Percentiles rank a stretch among this genome's conserved stretches.
Conservation (phyloP, 2,113 vertebrate species). For the Rhinoptilus africanus region DNA sequence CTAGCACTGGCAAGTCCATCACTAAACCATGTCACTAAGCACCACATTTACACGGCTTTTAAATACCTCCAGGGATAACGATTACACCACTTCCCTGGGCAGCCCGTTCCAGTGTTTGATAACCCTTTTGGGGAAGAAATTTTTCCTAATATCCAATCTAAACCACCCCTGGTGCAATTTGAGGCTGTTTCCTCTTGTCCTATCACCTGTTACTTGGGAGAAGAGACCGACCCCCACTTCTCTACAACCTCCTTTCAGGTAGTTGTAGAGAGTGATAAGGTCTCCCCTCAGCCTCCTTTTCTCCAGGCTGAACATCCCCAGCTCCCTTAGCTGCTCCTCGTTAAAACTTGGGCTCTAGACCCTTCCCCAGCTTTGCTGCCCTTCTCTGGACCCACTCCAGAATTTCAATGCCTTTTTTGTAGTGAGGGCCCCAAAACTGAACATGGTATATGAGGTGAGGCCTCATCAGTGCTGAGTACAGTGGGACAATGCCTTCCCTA, state of each 20-base stretch:
- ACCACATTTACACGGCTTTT: not conserved
- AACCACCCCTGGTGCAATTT: not conserved
- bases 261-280: not conserved
- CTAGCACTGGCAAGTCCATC: not conserved
- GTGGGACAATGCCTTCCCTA: not conserved
- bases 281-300: not conserved
- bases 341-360: not conserved
- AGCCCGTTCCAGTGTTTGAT: not conserved
- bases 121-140: not conserved
- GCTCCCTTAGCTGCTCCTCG: not conserved
- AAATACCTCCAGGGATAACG: not conserved
- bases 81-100: not conserved
- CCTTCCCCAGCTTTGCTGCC: not conserved
- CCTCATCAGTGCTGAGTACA: not conserved
- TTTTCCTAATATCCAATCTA: not conserved
- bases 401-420: not conserved
- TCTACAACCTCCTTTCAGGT: rapidly evolving
- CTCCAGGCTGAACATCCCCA: not conserved
- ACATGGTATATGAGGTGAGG: rapidly evolving
- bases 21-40: not conserved
- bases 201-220: not conserved
- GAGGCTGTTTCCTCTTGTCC: not conserved
- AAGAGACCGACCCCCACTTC: rapidly evolving
- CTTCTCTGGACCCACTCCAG: rapidly evolving
- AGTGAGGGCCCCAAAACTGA: not conserved